Evolutionary conservation across 1,140 invertebrate species (phyloP), one percentile per base, ranked within the genome.

Genomic region (Heliothis virescens): DNA sequence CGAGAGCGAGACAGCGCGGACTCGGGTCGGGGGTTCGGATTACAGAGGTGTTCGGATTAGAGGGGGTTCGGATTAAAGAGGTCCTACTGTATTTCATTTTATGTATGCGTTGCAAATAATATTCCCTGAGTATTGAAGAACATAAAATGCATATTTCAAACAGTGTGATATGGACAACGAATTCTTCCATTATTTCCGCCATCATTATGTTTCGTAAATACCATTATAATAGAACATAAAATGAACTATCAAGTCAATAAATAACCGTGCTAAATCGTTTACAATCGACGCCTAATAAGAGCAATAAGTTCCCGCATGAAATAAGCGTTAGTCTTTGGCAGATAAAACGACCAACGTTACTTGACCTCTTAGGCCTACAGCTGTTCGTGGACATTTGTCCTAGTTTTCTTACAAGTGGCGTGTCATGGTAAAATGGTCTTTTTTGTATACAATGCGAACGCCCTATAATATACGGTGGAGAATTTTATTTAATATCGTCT

Each of bases 401-500:
- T 18, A n/a, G 76, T n/a, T 15, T 41, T 47, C 48, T 65, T 50
- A 79, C 50, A 59, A 15, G 41, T n/a, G 71, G 75, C 26, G 73
- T 82, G 75, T 82, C 83, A 63, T 5, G 29, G n/a, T 69, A 79
- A 26, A 52, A 55, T 87, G 85, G 87, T 71, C 85, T 78, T 87
- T 87, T 87, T 87, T 88, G 81, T 86, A 81, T 80, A 86, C 85
- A 86, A 87, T 89, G 83, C 83, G 74, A 74, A 80, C 78, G 71
- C 82, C 81, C 83, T 83, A 83, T 88, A 86, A 90, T 88, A 86
- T 90, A 90, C 85, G 87, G 79, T 78, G 82, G 85, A 83, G 87
- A 89, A 87, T 88, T 89, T 90, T 89, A 90, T 90, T 90, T 91
- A 90, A 90, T 90, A 91, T 87, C 84, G 79, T 72, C 76, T 85